phyloP scores from a whole-genome alignment of 1,140 invertebrate genomes.

The Halyomorpha halys region DNA sequence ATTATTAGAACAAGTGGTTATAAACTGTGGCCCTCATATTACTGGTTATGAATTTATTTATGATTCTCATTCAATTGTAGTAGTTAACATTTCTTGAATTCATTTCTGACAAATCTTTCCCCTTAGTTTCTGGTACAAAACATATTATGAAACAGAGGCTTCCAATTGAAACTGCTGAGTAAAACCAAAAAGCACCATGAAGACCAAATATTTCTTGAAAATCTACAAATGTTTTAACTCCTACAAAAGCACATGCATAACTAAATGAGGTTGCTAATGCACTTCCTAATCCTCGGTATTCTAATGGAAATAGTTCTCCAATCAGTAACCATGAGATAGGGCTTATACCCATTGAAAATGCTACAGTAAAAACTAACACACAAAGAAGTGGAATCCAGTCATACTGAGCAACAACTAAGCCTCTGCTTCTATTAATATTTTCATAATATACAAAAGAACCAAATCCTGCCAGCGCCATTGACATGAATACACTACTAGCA shows the following conservation, averaged over 20 bases:
- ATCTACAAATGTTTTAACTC: slow-evolving; percentile 78
- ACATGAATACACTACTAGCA: slow-evolving; percentile 72
- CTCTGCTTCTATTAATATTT: slow-evolving; percentile 33
- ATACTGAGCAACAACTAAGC: slow-evolving; percentile 33
- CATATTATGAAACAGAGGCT: slow-evolving; percentile 74
- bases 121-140: slow-evolving; percentile 84
- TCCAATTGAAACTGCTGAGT: slow-evolving; percentile 68
- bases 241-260: slow-evolving; percentile 77
- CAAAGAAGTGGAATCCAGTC: slow-evolving; percentile 75
- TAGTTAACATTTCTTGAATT: slow-evolving; percentile 23
- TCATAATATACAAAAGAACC: slow-evolving; percentile 69
- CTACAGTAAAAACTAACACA: slow-evolving; percentile 68
- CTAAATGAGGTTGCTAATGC: slow-evolving; percentile 74
- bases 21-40: too few species aligned
- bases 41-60: too few species aligned
- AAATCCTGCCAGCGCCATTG: slow-evolving; percentile 63
- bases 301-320: slow-evolving; percentile 76
- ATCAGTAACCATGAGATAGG: slow-evolving; percentile 81
- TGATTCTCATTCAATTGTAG: background rate
- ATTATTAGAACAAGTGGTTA: too few species aligned
- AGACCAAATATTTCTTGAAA: slow-evolving; percentile 62
- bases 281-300: slow-evolving; percentile 71
- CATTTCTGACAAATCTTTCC: slow-evolving; percentile 78
- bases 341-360: slow-evolving; percentile 77
- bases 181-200: slow-evolving; percentile 79